phyloP scores from a whole-genome alignment of 1,140 invertebrate genomes.

The Stegodyphus dumicola region DNA sequence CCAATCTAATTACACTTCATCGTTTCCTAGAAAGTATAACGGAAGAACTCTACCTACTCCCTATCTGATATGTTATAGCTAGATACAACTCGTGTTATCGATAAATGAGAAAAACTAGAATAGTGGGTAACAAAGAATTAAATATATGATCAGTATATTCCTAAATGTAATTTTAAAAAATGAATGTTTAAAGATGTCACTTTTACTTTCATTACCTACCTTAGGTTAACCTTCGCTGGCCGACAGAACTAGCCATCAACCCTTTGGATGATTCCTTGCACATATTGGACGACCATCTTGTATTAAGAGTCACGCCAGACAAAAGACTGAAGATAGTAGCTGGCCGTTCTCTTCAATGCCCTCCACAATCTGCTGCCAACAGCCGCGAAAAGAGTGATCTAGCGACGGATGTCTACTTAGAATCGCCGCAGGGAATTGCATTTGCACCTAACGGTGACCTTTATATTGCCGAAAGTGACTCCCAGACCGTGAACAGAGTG shows the following conservation, averaged over 20 bases:
- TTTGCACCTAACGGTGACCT: slow-evolving; percentile 93
- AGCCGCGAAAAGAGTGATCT: slow-evolving; percentile 48
- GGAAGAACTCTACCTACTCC: too few species aligned
- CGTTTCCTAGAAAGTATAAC: too few species aligned
- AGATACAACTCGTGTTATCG: too few species aligned
- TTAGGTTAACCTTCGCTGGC: slow-evolving; percentile 89
- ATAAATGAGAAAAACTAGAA: too few species aligned
- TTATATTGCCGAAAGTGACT: slow-evolving; percentile 93
- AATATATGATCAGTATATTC: not conserved
- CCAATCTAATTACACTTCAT: too few species aligned
- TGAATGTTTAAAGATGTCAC: not conserved
- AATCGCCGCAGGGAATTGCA: slow-evolving; percentile 73
- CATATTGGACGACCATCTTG: slow-evolving; percentile 93
- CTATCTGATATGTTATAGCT: too few species aligned
- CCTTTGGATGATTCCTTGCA: slow-evolving; percentile 93
- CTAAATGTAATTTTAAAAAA: not conserved
- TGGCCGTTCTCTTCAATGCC: slow-evolving; percentile 89
- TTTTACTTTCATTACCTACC: not conserved
- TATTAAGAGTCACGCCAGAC: slow-evolving; percentile 90
- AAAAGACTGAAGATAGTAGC: slow-evolving; percentile 84
- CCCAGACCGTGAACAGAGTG: slow-evolving; percentile 87
- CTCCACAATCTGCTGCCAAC: slow-evolving; percentile 64
- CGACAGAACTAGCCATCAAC: slow-evolving; percentile 90
- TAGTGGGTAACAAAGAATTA: too few species aligned
- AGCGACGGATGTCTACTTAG: slow-evolving; percentile 64